Base-by-base conservation (phyloP, 2,888 invertebrate species). In the Cataglyphis livida region DNA sequence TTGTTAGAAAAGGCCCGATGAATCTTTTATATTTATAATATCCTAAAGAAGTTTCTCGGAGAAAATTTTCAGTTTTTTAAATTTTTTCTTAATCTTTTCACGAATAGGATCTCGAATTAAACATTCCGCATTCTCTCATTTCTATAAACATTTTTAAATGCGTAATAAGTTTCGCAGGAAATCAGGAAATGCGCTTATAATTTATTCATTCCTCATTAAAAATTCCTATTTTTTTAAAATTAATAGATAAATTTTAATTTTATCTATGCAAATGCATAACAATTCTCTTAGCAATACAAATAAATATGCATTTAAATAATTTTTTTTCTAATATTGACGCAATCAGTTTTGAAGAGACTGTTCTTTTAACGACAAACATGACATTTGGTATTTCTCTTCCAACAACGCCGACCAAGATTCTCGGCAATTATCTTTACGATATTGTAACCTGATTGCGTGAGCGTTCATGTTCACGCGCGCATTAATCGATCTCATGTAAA, bases 351-450 rank as follows among this genome's bases (percentile, higher is more conserved):
- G n/a, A 6, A 28, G 28, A 61, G 61, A 25, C 9, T 44, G 41
- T 18, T 51, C 25, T 44, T 41, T 62, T 41, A 54, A 44, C 18
- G 51, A n/a, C 28, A 25, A 21, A 62, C 28, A 18, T 12, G 15
- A n/a, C 12, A n/a, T n/a, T 28, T 32, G 2, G 6, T 9, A 15
- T 48, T 48, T 59, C 18, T 73, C 62, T 61, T 41, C 35, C 81
- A 62, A 38, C 51, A 32, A 51, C 28, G n/a, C 18, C 44, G 38
- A 62, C 21, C 10, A 7, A 25, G 41, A 12, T 48, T n/a, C 28
- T 61, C 28, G 12, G 44, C 21, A 65, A 65, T 76, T 70, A 76
- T 48, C 65, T 82, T 65, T 76, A 65, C 25, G 35, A 65, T 76
- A 59, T 65, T 48, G 12, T 57, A 57, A 65, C n/a, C 12, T 18